A percentile compares a stretch with the other conserved stretches of the same genome.
These are phyloP conservation scores for Escarpia spicata DNA, from an alignment of 2,888 invertebrate genomes.

Conservation along the genomic window DNA sequence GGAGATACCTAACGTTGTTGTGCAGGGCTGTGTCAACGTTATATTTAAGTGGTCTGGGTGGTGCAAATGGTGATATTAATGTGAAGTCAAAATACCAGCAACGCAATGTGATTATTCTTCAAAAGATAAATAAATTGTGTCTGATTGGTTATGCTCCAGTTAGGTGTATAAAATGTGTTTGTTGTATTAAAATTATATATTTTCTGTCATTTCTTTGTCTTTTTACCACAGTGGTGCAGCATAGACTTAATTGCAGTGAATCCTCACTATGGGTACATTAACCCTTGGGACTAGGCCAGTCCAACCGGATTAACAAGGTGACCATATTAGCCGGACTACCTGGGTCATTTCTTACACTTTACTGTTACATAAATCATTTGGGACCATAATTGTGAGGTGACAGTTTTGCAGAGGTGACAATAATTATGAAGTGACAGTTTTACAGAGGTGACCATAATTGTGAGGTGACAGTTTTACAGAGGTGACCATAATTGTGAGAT, in stretches of 20 bases:
- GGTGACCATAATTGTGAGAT: too few species aligned
- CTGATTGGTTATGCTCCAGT: not conserved
- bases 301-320: too few species aligned
- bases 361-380: too few species aligned
- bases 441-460: too few species aligned
- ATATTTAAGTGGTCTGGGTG: not conserved
- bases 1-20: not conserved
- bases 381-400: too few species aligned
- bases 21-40: not conserved
- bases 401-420: too few species aligned
- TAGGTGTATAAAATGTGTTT: not conserved
- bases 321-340: too few species aligned
- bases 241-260: not conserved
- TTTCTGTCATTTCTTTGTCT: slow-evolving; percentile 12
- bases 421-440: too few species aligned
- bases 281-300: too few species aligned
- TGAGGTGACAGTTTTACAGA: too few species aligned
- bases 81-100: not conserved
- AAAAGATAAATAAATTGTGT: not conserved
- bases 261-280: too few species aligned
- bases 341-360: too few species aligned
- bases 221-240: not conserved
- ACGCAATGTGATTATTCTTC: not conserved
- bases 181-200: not conserved
- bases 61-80: not conserved